Percentiles rank a stretch among this genome's conserved stretches.
Evolutionary conservation across 2,113 vertebrate genomes (phyloP).

Genomic region (Sciurus niger): DNA sequence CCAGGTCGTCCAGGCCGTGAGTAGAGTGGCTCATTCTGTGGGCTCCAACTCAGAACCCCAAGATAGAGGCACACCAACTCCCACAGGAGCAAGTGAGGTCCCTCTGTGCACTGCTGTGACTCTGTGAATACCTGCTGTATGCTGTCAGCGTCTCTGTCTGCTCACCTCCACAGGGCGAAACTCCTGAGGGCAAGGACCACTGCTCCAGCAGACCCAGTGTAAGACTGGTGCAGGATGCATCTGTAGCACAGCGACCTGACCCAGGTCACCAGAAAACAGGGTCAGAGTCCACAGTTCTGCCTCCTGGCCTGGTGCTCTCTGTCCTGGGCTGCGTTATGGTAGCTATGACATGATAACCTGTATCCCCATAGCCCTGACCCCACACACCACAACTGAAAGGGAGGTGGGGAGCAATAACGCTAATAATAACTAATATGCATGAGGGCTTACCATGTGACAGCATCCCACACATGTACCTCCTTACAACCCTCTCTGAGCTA

Average conservation of each 20-base stretch:
- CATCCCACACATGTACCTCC: neutral
- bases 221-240: accelerated
- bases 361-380: neutral
- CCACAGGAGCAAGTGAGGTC: neutral
- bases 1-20: too few species aligned
- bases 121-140: neutral
- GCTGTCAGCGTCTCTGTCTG: neutral
- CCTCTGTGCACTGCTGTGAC: neutral
- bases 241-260: neutral
- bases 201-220: neutral
- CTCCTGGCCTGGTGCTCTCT: neutral
- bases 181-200: accelerated
- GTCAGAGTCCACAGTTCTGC: neutral
- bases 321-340: neutral
- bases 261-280: too few species aligned
- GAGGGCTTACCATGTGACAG: neutral
- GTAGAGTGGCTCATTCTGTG: neutral
- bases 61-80: accelerated
- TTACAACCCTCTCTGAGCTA: neutral
- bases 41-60: neutral
- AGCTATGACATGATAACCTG: too few species aligned
- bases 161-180: neutral
- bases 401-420: too few species aligned
- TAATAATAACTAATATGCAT: neutral
- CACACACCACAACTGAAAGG: neutral